A percentile compares a stretch with the other conserved stretches of the same genome.
Evolutionary conservation across 2,113 vertebrate species (phyloP).

Genomic region (Aplodontia rufa): DNA sequence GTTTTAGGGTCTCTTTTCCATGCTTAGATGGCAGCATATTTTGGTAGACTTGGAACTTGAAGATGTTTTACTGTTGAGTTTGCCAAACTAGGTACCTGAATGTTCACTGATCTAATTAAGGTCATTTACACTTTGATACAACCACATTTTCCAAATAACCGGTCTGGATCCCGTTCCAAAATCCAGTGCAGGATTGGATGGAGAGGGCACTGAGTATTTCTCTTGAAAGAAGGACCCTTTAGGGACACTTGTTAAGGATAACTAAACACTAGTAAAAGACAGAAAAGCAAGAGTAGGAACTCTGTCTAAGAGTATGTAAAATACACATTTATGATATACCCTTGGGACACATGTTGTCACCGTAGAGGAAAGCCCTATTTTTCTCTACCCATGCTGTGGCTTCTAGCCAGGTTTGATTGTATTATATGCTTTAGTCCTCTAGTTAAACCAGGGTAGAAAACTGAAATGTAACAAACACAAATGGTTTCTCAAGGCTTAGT

Average conservation of each 20-base stretch:
- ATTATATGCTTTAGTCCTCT: not conserved
- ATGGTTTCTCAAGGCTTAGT: not conserved
- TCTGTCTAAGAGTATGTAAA: not conserved
- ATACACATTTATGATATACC: not conserved
- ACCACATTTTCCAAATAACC: not conserved
- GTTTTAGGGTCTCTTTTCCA: not conserved
- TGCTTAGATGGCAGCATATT: not conserved
- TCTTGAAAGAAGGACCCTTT: not conserved
- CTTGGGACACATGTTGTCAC: not conserved
- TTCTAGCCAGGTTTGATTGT: not conserved
- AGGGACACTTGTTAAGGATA: not conserved
- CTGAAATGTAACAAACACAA: not conserved
- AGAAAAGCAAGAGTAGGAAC: not conserved
- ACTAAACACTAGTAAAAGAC: not conserved
- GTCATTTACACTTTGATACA: not conserved
- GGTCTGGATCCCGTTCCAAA: not conserved
- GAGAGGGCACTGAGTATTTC: not conserved
- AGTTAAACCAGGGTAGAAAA: slow-evolving; percentile 8
- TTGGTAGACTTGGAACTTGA: not conserved
- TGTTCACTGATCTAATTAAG: not conserved
- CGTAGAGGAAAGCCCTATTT: not conserved
- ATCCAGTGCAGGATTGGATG: not conserved
- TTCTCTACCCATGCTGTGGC: not conserved
- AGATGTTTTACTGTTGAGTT: not conserved
- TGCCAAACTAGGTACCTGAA: not conserved